Conservation (phyloP, 2,113 vertebrate species). For the Tragelaphus strepsiceros region DNA sequence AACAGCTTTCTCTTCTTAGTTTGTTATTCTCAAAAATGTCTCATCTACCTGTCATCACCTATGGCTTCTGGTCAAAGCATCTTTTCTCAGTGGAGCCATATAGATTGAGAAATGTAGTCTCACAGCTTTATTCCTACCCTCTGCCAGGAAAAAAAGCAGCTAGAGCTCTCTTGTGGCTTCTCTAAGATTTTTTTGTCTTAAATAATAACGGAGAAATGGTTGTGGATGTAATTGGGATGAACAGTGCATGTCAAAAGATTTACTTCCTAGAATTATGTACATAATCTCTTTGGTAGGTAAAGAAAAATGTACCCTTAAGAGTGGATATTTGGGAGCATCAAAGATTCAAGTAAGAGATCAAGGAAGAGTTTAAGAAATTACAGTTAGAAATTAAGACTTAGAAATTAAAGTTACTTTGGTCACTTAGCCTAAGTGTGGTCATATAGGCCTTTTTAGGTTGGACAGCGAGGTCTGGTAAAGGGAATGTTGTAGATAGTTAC, state of each 20-base stretch:
- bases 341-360: not conserved
- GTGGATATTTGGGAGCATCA: not conserved
- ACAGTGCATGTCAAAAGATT: not conserved
- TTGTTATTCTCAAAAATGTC: not conserved
- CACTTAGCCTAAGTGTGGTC: not conserved
- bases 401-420: not conserved
- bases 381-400: not conserved
- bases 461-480: not conserved
- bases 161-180: slow-evolving; percentile 13
- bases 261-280: not conserved
- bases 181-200: slow-evolving; percentile 14
- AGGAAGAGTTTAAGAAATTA: not conserved
- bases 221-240: not conserved
- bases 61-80: not conserved
- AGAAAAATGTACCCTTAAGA: not conserved
- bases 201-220: not conserved
- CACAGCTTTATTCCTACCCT: not conserved
- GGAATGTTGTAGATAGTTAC: not conserved
- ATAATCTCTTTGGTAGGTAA: not conserved
- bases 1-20: not conserved
- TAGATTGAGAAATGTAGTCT: slow-evolving; percentile 4
- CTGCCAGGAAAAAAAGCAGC: not conserved
- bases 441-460: not conserved
- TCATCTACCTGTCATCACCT: not conserved
- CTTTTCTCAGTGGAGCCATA: not conserved